Evolutionary conservation across 2,797 vertebrate species (phyloP).

Genomic region (Ambastaia sidthimunki): DNA sequence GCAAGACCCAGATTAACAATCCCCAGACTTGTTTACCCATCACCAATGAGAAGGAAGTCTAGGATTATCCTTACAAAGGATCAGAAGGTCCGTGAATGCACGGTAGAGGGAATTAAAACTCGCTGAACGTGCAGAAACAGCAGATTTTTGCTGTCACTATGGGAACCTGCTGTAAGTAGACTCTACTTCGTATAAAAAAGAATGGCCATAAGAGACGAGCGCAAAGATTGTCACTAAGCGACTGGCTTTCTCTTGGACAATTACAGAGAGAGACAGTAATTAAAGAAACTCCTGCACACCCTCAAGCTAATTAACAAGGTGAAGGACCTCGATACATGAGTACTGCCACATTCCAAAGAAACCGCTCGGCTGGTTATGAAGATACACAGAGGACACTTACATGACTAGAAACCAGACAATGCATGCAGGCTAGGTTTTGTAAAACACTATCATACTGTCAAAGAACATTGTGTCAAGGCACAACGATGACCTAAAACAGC

Average conservation of each 20-base stretch:
- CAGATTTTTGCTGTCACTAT: slow-evolving; percentile 51
- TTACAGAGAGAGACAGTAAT: slow-evolving; percentile 41
- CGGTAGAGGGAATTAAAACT: slow-evolving; percentile 37
- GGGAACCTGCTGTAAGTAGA: slow-evolving; percentile 56
- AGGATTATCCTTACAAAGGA: slow-evolving; percentile 49
- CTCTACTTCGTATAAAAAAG: slow-evolving; percentile 55
- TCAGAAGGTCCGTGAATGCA: slow-evolving; percentile 42
- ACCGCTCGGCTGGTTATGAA: not conserved
- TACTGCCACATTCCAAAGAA: slow-evolving; percentile 17
- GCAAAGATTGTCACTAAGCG: slow-evolving; percentile 52
- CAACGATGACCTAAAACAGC: not conserved
- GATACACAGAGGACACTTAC: not conserved
- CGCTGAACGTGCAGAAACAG: slow-evolving; percentile 42
- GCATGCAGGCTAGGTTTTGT: not conserved
- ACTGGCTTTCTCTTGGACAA: slow-evolving; percentile 41
- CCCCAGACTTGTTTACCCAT: slow-evolving; percentile 48
- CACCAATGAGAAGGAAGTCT: slow-evolving; percentile 35
- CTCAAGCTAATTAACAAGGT: slow-evolving; percentile 48
- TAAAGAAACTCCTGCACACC: slow-evolving; percentile 34
- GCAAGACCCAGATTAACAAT: slow-evolving; percentile 37
- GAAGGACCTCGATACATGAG: slow-evolving; percentile 41
- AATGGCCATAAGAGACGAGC: slow-evolving; percentile 26
- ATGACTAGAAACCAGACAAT: not conserved
- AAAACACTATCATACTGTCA: slow-evolving; percentile 11
- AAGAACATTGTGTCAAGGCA: slow-evolving; percentile 7